These are phyloP conservation scores for Lepidochitona cinerea DNA, from an alignment of 2,888 invertebrate genomes.

Conservation along the genomic window DNA sequence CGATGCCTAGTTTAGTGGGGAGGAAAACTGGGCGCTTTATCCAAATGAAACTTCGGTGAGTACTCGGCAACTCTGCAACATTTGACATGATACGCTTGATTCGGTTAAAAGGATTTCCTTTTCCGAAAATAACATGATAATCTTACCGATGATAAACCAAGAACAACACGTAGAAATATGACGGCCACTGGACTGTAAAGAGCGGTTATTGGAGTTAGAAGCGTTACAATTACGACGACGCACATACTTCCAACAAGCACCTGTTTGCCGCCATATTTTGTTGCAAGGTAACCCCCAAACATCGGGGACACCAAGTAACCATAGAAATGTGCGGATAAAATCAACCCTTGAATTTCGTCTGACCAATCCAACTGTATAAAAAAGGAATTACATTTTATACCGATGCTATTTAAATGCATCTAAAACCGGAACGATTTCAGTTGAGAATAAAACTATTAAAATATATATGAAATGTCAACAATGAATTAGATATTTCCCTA, in stretches of 20 bases:
- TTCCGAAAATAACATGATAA: too few species aligned
- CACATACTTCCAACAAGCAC: not conserved
- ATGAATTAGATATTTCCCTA: not conserved
- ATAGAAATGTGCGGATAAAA: constrained; percentile 9
- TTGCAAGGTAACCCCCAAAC: constrained; percentile 8
- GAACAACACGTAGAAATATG: not conserved
- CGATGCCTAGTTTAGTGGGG: too few species aligned
- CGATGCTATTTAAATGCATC: too few species aligned
- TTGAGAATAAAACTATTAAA: too few species aligned
- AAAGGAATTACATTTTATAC: too few species aligned
- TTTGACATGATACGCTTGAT: too few species aligned
- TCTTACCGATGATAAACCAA: not conserved
- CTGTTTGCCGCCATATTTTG: constrained; percentile 5
- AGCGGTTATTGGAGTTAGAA: constrained; percentile 6
- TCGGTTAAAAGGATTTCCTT: too few species aligned
- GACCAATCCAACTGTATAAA: constrained; percentile 1
- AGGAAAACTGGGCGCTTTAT: too few species aligned
- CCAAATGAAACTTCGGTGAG: too few species aligned
- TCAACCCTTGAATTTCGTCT: not conserved
- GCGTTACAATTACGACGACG: not conserved
- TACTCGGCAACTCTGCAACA: too few species aligned
- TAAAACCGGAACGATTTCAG: not conserved
- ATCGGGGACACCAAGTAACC: constrained; percentile 8
- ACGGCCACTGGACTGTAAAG: not conserved
- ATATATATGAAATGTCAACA: too few species aligned